phyloP scores from a whole-genome alignment of 2,113 vertebrate species.

The Periophthalmodon schlosseri region DNA sequence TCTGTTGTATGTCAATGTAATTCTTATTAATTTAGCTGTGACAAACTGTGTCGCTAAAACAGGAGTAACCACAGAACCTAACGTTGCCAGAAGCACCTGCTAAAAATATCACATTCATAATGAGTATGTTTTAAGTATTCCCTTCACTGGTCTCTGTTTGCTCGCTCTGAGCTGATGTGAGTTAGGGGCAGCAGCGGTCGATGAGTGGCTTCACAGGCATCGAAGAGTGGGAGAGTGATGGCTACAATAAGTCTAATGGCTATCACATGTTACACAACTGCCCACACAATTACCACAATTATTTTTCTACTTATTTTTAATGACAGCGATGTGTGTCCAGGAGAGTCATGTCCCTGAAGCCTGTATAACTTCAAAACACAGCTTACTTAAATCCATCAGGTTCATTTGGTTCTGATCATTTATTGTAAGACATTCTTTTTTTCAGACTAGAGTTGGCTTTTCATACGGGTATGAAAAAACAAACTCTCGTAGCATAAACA shows the following conservation, averaged over 20 bases:
- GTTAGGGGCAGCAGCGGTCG: constrained; percentile 85
- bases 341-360: constrained; percentile 3
- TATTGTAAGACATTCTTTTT: too few species aligned
- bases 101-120: constrained; percentile 85
- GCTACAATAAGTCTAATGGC: constrained; percentile 84
- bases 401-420: too few species aligned
- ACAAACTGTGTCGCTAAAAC: constrained; percentile 78
- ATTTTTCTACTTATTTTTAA: constrained; percentile 45
- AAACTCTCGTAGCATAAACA: not conserved
- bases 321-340: constrained; percentile 37
- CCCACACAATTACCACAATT: constrained; percentile 74
- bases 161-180: constrained; percentile 85
- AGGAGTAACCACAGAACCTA: constrained; percentile 70
- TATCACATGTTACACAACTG: constrained; percentile 84
- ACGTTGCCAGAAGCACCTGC: constrained; percentile 76
- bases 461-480: too few species aligned
- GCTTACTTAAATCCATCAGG: not conserved
- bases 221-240: constrained; percentile 67
- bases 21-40: constrained; percentile 72
- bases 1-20: constrained; percentile 52
- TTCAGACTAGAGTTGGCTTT: too few species aligned
- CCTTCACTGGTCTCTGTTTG: constrained; percentile 69
- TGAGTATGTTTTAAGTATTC: constrained; percentile 77
- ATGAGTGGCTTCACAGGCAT: constrained; percentile 81
- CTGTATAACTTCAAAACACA: constrained; percentile 12